Evolutionary conservation across 2,888 invertebrate genomes (phyloP).

Genomic region (Drosophila flavopinicola): DNA sequence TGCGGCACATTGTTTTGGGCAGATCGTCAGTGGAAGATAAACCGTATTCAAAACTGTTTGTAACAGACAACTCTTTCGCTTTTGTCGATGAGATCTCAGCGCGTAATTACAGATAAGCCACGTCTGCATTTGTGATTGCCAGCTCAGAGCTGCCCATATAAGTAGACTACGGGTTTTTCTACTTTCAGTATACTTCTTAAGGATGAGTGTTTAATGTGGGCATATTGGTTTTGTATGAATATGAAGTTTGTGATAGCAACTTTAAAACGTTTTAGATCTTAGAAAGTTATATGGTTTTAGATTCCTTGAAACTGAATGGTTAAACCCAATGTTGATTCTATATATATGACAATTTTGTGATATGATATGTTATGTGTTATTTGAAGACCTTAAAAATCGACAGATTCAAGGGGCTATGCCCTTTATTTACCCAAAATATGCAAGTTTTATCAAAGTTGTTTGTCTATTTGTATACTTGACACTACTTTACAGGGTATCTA

Average conservation of each 20-base stretch:
- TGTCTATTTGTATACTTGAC: too few relatives aligned
- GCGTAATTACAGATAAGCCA: constrained; percentile 50
- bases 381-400: too few relatives aligned
- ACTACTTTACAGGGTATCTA: constrained; percentile 16
- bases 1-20: constrained; percentile 24
- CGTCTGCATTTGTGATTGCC: constrained; percentile 31
- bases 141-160: constrained; percentile 6
- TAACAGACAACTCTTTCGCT: constrained; percentile 55
- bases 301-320: too few relatives aligned
- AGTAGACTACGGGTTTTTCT: constrained; percentile 21
- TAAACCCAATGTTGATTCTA: too few relatives aligned
- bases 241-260: too few relatives aligned
- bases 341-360: too few relatives aligned
- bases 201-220: background rate
- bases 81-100: constrained; percentile 38
- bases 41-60: constrained; percentile 9
- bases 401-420: too few relatives aligned
- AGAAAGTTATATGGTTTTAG: too few relatives aligned
- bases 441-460: too few relatives aligned
- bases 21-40: constrained; percentile 40
- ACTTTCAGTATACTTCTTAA: constrained; percentile 10
- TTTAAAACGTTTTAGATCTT: too few relatives aligned
- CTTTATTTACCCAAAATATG: too few relatives aligned
- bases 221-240: background rate
- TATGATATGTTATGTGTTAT: too few relatives aligned